A percentile compares a stretch with the other conserved stretches of the same genome.
Conservation (phyloP, 2,888 invertebrate species). For the Apotomis turbidana region DNA sequence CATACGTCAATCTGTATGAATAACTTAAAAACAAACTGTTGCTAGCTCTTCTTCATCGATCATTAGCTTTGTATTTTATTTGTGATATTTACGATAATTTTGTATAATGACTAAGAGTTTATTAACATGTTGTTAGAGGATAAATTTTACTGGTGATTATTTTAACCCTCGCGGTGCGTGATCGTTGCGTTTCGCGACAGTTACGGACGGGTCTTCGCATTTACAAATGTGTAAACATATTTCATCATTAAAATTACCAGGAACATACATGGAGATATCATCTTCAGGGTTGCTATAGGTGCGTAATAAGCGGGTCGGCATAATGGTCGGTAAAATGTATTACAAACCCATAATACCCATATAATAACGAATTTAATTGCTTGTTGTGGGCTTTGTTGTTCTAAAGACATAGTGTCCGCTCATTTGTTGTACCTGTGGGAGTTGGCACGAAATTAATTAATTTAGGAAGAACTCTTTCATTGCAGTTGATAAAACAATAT, state of each 20-base stretch:
- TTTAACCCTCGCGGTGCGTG: conserved; percentile 60
- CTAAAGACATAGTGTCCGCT: too few species aligned
- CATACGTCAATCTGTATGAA: conserved; percentile 8
- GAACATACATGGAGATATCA: background rate
- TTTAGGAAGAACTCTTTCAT: too few species aligned
- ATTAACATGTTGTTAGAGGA: conserved; percentile 74
- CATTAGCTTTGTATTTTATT: conserved; percentile 70
- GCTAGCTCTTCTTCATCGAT: conserved; percentile 36
- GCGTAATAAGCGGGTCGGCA: too few species aligned
- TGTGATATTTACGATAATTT: conserved; percentile 82
- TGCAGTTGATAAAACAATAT: too few species aligned
- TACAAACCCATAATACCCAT: too few species aligned
- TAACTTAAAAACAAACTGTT: conserved; percentile 18
- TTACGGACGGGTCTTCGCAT: conserved; percentile 32
- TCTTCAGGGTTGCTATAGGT: background rate
- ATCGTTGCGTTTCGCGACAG: conserved; percentile 51
- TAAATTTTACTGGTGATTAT: conserved; percentile 75
- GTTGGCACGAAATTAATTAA: too few species aligned
- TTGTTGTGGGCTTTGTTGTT: too few species aligned
- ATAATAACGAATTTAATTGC: too few species aligned
- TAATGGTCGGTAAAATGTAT: too few species aligned
- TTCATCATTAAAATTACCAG: background rate
- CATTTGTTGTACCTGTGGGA: too few species aligned
- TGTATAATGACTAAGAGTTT: conserved; percentile 78
- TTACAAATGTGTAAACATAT: background rate